Evolutionary conservation across 2,888 invertebrate genomes (phyloP).

Genomic region (Melipona beecheii): DNA sequence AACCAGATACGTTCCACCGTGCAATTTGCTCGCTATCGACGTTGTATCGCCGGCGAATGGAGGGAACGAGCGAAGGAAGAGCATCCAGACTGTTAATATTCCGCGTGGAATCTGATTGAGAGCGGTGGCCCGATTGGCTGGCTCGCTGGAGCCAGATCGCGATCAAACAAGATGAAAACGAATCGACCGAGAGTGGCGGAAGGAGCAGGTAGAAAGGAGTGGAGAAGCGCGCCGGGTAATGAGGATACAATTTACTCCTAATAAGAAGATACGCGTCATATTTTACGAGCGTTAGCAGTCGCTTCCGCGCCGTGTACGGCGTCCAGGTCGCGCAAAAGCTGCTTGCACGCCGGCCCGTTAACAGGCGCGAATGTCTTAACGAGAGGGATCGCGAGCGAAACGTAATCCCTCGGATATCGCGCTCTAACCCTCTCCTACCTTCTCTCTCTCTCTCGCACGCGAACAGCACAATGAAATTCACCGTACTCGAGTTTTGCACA

Average conservation of each 20-base stretch:
- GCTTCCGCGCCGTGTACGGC: constrained; percentile 74
- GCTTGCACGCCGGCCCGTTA: constrained; percentile 49
- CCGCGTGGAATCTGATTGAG: constrained; percentile 26
- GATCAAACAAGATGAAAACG: constrained; percentile 53
- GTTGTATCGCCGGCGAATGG: background rate
- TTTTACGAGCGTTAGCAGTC: constrained; percentile 77
- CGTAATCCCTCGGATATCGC: constrained; percentile 43
- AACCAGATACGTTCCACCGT: background rate
- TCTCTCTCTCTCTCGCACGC: background rate
- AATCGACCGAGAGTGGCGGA: background rate
- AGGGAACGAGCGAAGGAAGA: background rate
- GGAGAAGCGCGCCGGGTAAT: constrained; percentile 67
- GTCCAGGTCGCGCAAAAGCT: constrained; percentile 64
- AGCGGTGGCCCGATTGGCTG: constrained; percentile 42
- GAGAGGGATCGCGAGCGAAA: constrained; percentile 52
- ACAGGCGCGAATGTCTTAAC: constrained; percentile 70
- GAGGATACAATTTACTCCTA: constrained; percentile 82
- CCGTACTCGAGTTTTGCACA: constrained; percentile 15
- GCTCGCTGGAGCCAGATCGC: constrained; percentile 20
- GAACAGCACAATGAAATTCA: constrained; percentile 52
- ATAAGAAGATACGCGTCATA: constrained; percentile 82
- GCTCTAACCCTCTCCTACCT: background rate
- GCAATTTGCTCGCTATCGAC: background rate
- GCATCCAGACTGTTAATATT: constrained; percentile 35
- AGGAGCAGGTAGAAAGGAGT: background rate